Conservation (phyloP, 2,888 invertebrate genomes). For the Ditylenchus weischeri region DNA sequence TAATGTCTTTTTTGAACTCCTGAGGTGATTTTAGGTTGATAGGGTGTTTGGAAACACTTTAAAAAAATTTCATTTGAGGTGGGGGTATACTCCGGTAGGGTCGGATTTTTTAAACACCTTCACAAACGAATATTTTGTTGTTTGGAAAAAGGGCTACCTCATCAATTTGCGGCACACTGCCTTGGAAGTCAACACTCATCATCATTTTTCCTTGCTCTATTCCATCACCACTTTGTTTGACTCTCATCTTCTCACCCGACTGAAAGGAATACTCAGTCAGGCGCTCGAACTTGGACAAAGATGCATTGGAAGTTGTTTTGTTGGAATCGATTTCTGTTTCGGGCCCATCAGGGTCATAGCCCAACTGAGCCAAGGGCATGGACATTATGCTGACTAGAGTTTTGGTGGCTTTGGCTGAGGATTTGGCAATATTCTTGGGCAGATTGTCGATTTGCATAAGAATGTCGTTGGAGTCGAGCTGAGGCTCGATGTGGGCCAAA, state of each 20-base stretch:
- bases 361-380: conserved; percentile 21
- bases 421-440: conserved; percentile 16
- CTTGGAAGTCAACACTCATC: conserved; percentile 58
- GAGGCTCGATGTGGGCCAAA: conserved; percentile 26
- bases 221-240: conserved; percentile 20
- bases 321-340: not conserved
- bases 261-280: conserved; percentile 34
- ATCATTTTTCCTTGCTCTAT: conserved; percentile 17
- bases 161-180: conserved; percentile 42
- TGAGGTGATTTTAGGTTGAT: too few relatives aligned
- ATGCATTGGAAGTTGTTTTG: conserved; percentile 3
- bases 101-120: too few relatives aligned
- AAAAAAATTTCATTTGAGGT: too few relatives aligned
- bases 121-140: too few relatives aligned
- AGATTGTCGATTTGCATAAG: conserved; percentile 32
- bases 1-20: too few relatives aligned
- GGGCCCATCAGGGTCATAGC: conserved; percentile 31
- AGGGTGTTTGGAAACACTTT: too few relatives aligned
- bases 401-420: conserved; percentile 16
- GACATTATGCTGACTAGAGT: conserved; percentile 31
- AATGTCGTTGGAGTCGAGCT: conserved; percentile 30
- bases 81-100: too few relatives aligned
- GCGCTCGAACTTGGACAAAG: conserved; percentile 21
- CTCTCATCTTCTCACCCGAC: conserved; percentile 39
- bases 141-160: not conserved